Percentiles rank a stretch among this genome's conserved stretches.
These are phyloP conservation scores for cattle (Bos taurus) DNA, from an alignment of 2,113 vertebrate species.

Conservation along the genomic window DNA sequence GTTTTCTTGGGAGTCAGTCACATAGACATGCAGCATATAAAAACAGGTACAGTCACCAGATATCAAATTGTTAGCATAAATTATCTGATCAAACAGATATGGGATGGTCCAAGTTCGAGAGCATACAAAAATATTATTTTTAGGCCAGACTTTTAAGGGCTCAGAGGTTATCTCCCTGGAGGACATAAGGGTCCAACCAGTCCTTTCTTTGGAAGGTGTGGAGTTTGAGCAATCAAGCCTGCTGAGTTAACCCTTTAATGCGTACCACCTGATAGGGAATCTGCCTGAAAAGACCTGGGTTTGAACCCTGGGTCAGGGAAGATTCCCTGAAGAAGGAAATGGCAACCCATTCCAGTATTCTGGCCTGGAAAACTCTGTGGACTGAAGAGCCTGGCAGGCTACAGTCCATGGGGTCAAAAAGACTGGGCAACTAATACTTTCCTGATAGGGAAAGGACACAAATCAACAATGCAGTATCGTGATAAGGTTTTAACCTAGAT, in stretches of 20 bases:
- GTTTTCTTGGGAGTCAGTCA: background rate
- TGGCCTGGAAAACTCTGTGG: background rate
- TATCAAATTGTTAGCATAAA: background rate
- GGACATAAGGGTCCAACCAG: background rate
- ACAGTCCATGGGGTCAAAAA: background rate
- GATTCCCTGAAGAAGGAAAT: background rate
- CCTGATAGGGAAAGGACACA: background rate
- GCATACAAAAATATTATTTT: background rate
- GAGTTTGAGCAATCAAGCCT: background rate
- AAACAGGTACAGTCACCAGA: background rate
- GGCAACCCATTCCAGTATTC: background rate
- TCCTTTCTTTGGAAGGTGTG: background rate
- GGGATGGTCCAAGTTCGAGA: background rate
- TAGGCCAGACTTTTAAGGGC: background rate
- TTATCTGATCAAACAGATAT: background rate
- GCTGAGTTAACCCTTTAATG: background rate
- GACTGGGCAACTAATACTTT: background rate
- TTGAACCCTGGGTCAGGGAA: background rate
- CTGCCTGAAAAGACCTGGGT: background rate
- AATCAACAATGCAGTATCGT: background rate
- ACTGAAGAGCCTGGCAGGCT: background rate
- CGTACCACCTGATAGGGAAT: background rate
- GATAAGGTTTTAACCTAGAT: background rate
- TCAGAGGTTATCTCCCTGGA: background rate
- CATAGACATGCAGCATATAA: background rate